A percentile compares a stretch with the other conserved stretches of the same genome.
phyloP scores from a whole-genome alignment of 2,797 vertebrate genomes.

The Adrianichthys oophorus region DNA sequence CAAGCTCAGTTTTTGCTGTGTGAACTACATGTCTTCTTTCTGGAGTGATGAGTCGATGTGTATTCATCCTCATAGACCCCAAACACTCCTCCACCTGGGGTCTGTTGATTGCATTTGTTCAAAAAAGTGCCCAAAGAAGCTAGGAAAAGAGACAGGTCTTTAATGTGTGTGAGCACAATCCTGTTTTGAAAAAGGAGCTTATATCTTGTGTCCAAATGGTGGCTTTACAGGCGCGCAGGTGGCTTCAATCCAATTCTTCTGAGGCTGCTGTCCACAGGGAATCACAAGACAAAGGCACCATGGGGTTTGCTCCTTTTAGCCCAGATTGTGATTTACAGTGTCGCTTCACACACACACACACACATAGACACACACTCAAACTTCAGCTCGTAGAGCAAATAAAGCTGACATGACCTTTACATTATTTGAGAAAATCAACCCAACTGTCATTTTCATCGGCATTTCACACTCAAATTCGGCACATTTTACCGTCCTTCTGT shows the following conservation, averaged over 20 bases:
- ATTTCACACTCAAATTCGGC: too few relatives aligned
- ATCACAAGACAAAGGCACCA: conserved; percentile 51
- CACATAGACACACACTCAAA: neutral
- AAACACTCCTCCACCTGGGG: neutral
- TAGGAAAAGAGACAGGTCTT: too few relatives aligned
- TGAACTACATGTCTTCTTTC: neutral
- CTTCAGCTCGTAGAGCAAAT: neutral
- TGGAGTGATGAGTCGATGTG: neutral
- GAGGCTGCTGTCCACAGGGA: conserved; percentile 32
- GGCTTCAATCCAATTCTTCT: conserved; percentile 44
- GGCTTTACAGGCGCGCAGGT: conserved; percentile 53
- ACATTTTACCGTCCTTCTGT: too few relatives aligned
- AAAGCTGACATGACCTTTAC: neutral
- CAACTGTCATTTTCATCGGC: too few relatives aligned
- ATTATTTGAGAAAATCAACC: neutral
- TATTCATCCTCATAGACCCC: neutral
- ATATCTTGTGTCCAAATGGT: conserved; percentile 3
- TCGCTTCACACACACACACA: conserved; percentile 20
- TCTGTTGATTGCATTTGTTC: too few relatives aligned
- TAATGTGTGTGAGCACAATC: too few relatives aligned
- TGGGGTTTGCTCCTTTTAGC: conserved; percentile 38
- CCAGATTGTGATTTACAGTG: conserved; percentile 50
- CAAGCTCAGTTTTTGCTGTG: neutral
- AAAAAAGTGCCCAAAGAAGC: too few relatives aligned
- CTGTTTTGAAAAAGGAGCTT: neutral